Percentiles rank a stretch among this genome's conserved stretches.
These are phyloP conservation scores for Scleropages formosus DNA, from an alignment of 2,797 vertebrate species.

Conservation along the genomic window DNA sequence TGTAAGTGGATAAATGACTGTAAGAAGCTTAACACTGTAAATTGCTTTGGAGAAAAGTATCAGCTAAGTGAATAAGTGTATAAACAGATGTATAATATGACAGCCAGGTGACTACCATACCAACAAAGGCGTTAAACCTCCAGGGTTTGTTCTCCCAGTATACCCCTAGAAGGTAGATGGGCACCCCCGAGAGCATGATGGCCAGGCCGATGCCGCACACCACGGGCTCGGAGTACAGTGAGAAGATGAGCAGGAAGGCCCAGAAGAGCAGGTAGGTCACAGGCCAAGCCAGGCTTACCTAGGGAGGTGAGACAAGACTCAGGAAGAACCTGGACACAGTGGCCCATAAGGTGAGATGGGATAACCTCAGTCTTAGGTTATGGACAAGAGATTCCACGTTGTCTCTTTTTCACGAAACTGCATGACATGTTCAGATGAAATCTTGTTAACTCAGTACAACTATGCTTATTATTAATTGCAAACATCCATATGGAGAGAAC, in stretches of 20 bases:
- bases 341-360: background rate
- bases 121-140: constrained; percentile 59
- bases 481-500: background rate
- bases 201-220: constrained; percentile 72
- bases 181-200: constrained; percentile 74
- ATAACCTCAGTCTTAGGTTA: background rate
- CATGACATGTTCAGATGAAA: background rate
- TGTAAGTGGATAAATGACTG: no score
- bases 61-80: no score
- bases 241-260: constrained; percentile 74
- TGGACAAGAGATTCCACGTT: background rate
- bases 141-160: constrained; percentile 72
- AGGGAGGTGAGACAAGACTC: constrained; percentile 25
- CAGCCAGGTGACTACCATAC: constrained; percentile 49
- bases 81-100: background rate
- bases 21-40: no score
- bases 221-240: constrained; percentile 70
- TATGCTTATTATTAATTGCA: background rate
- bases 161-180: constrained; percentile 72
- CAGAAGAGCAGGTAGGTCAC: constrained; percentile 73
- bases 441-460: background rate
- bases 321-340: background rate
- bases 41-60: no score
- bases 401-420: background rate
- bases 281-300: constrained; percentile 72